phyloP scores from a whole-genome alignment of 2,888 invertebrate species.

The Xanthia icteritia region DNA sequence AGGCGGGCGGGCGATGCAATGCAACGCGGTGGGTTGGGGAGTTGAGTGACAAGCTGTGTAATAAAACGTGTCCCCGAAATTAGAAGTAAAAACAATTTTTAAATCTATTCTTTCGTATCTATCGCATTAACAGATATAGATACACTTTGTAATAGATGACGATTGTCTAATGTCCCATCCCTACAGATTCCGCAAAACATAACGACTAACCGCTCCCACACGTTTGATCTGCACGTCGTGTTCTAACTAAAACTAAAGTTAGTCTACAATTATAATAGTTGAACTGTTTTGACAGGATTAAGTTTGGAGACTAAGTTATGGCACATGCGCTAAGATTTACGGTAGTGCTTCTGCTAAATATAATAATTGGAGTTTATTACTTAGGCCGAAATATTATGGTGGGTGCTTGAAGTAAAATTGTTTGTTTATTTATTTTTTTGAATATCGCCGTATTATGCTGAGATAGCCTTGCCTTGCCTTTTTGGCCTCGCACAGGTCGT shows the following conservation, averaged over 20 bases:
- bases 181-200: slow-evolving; percentile 38
- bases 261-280: slow-evolving; percentile 59
- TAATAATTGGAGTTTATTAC: slow-evolving; percentile 52
- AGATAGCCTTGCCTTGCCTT: no score
- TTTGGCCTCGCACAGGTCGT: no score
- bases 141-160: no score
- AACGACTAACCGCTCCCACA: slow-evolving; percentile 53
- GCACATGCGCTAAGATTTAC: slow-evolving; percentile 53
- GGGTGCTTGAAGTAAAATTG: neutral
- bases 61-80: no score
- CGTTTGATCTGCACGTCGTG: slow-evolving; percentile 60
- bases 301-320: slow-evolving; percentile 59
- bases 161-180: slow-evolving; percentile 32
- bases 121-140: no score
- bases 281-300: slow-evolving; percentile 54
- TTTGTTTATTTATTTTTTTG: no score
- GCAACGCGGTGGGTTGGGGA: no score
- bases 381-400: slow-evolving; percentile 46
- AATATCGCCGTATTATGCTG: no score
- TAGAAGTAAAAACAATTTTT: no score
- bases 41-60: no score
- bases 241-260: slow-evolving; percentile 45
- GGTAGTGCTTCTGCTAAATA: slow-evolving; percentile 35
- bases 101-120: no score
- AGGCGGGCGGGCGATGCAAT: no score